phyloP scores from a whole-genome alignment of 2,888 invertebrate genomes.

The Ptilodon capucinus region DNA sequence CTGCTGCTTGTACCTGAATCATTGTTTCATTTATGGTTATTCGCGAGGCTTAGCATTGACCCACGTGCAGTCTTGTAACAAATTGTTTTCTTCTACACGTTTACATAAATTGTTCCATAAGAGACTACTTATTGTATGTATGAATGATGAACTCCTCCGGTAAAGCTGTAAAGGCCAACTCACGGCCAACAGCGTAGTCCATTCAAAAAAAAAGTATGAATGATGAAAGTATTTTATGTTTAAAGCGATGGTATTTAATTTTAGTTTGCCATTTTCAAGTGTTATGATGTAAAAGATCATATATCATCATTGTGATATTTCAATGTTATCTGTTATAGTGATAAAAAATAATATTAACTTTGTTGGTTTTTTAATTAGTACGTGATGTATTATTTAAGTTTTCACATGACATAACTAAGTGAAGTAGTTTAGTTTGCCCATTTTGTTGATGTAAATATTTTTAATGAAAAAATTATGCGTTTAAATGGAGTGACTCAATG shows the following conservation, averaged over 20 bases:
- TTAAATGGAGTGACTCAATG: conserved; percentile 19
- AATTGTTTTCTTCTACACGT: conserved; percentile 4
- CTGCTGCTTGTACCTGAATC: neutral
- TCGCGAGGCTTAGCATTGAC: conserved; percentile 4
- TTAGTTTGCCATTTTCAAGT: conserved; percentile 67
- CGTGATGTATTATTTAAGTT: conserved; percentile 62
- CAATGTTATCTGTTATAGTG: conserved; percentile 79
- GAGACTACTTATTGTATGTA: conserved; percentile 29
- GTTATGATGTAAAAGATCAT: conserved; percentile 62
- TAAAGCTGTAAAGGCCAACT: too few species aligned
- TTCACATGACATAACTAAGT: conserved; percentile 65
- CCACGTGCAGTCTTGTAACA: neutral
- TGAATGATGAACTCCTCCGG: conserved; percentile 32
- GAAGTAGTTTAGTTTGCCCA: conserved; percentile 43
- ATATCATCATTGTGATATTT: conserved; percentile 79
- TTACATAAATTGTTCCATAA: conserved; percentile 46
- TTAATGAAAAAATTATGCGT: conserved; percentile 37
- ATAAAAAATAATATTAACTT: conserved; percentile 63
- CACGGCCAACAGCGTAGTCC: too few species aligned
- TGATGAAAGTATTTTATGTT: conserved; percentile 45
- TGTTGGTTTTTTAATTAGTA: conserved; percentile 63
- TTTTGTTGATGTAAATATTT: conserved; percentile 67
- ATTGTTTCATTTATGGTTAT: neutral
- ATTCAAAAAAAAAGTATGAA: too few species aligned
- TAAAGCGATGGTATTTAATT: conserved; percentile 47